Evolutionary conservation across 2,113 vertebrate genomes (phyloP), one percentile per base, ranked within the genome.

Genomic region (Takifugu flavidus): DNA sequence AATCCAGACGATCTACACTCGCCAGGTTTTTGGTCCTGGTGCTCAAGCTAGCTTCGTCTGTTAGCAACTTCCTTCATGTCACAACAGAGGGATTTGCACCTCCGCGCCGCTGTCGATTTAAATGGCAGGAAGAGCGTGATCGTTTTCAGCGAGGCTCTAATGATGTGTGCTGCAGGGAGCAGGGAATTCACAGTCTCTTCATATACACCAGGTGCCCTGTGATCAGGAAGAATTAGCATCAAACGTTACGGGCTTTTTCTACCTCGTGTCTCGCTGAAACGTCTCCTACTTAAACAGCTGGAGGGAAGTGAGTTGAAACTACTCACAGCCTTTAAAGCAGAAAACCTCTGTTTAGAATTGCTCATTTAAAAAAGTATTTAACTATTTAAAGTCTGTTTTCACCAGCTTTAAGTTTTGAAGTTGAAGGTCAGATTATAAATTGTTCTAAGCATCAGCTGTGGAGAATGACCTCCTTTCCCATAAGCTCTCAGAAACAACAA

Each of bases 211-310:
- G 49, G 13, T 66, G 62, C 56, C 52, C 29, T 34, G 56, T 59
- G 55, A 79, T 79, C 56, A 72, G 59, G 58, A 43, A 60, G 59
- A 72, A 79, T 72, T 62, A 54, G 57, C 28, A 42, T 77, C 42
- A 49, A 58, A 60, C 50, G 13, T 28, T 26, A 64, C 51, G 34
- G 6, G 46, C 13, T 46, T 46, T 59, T 45, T 49, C 25, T 66
- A 44, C 44, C 25, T 44, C 10, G 7, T 45, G 57, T 53, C 61
- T 69, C 5, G 6, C 12, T 52, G 42, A 56, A 52, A 13, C 13
- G 27, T 49, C 44, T 70, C 50, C 64, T 14, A 4, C 47, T 25
- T 68, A 57, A 10, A 44, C 44, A 72, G 34, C 61, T 59, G 13
- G 62, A 27, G 26, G 42, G 27, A 59, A 39, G 31, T 4, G 31